These are phyloP conservation scores for Acanthornis magna DNA, from an alignment of 2,797 vertebrate species.

Conservation along the genomic window DNA sequence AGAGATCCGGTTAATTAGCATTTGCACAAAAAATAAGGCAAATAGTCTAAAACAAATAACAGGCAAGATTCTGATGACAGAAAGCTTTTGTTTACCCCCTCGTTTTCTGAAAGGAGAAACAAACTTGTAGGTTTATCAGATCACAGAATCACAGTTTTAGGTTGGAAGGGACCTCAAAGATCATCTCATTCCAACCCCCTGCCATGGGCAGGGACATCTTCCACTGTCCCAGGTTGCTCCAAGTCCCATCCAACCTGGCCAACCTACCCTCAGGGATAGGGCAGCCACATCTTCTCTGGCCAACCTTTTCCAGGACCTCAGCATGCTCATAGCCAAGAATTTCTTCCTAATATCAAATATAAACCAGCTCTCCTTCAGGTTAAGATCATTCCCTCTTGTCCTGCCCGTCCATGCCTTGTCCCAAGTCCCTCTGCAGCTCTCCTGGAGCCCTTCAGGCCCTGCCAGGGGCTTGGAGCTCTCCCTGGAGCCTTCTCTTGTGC, in stretches of 20 bases:
- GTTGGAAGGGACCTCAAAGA: background rate
- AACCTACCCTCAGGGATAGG: rapidly evolving
- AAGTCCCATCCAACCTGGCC: too few species aligned
- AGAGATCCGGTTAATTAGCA: background rate
- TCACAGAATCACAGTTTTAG: background rate
- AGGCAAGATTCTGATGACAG: background rate
- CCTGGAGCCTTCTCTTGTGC: background rate
- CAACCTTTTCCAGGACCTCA: rapidly evolving
- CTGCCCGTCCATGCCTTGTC: background rate
- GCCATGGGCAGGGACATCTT: background rate
- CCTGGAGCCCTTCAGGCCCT: background rate
- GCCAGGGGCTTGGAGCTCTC: background rate
- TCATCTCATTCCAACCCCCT: background rate
- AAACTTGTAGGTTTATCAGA: background rate
- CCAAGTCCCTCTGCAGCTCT: background rate
- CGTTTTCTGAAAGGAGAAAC: background rate
- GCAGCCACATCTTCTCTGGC: background rate
- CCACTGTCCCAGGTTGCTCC: rapidly evolving
- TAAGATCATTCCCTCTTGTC: rapidly evolving
- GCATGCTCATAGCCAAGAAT: background rate
- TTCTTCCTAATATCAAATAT: background rate
- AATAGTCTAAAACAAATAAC: background rate
- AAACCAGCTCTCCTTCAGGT: background rate
- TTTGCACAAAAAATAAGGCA: background rate
- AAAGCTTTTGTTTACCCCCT: rapidly evolving